Evolutionary conservation across 30 jellyfish, hydroid and myxozoan species (phyloP).

Genomic region (Hydractinia symbiolongicarpus): DNA sequence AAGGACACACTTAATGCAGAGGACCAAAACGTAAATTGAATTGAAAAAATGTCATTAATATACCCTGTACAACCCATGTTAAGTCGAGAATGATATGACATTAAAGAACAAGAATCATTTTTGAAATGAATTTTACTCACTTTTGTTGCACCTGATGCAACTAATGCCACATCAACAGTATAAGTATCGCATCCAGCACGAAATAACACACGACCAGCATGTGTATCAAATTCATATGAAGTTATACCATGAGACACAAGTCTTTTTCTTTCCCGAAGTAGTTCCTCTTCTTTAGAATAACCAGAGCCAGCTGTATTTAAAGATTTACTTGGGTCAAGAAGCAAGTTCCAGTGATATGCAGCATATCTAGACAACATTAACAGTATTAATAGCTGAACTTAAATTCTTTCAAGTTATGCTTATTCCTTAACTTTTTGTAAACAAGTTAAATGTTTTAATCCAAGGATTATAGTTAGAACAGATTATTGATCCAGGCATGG

Average conservation of each 20-base stretch:
- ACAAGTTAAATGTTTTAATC: no score
- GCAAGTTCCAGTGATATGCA: conserved; percentile 42
- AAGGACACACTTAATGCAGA: no score
- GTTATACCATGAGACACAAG: conserved; percentile 79
- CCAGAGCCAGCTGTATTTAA: conserved; percentile 38
- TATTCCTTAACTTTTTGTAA: no score
- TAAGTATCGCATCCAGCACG: conserved; percentile 52
- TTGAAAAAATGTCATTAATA: no score
- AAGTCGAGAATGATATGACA: no score
- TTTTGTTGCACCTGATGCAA: conserved; percentile 47
- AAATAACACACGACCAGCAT: conserved; percentile 63
- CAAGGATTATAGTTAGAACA: no score
- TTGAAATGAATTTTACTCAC: conserved; percentile 2
- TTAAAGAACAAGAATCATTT: background rate
- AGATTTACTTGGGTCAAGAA: conserved; percentile 32
- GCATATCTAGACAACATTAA: background rate
- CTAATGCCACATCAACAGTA: conserved; percentile 46
- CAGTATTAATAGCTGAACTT: no score
- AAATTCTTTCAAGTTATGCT: no score
- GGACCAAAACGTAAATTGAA: no score
- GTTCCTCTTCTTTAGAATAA: conserved; percentile 81
- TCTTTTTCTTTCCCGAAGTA: conserved; percentile 77
- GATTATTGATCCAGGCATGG: no score
- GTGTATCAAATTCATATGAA: conserved; percentile 70
- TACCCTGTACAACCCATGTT: no score